phyloP scores from a whole-genome alignment of 2,113 vertebrate species.

The Jaculus jaculus region DNA sequence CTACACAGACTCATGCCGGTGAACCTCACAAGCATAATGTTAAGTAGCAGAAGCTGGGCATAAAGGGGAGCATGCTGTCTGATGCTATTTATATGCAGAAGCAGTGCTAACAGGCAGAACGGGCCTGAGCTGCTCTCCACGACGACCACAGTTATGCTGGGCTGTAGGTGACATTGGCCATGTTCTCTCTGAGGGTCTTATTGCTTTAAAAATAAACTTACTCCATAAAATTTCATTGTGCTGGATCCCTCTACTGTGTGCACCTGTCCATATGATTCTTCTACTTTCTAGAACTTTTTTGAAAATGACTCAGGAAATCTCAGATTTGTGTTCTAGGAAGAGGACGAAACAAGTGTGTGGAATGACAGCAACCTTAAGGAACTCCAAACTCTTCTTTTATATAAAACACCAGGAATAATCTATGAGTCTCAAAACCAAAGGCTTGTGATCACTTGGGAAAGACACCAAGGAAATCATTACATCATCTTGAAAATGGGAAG shows the following conservation, averaged over 20 bases:
- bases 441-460: not conserved
- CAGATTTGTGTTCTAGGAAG: not conserved
- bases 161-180: rapidly evolving
- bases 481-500: not conserved
- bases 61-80: rapidly evolving
- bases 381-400: not conserved
- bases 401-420: constrained; percentile 37
- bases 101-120: too few relatives aligned
- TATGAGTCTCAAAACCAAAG: not conserved
- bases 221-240: not conserved
- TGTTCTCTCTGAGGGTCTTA: not conserved
- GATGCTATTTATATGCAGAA: not conserved
- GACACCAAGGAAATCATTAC: not conserved
- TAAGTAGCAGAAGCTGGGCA: not conserved
- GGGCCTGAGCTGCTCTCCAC: not conserved
- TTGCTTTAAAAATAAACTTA: rapidly evolving
- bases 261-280: not conserved
- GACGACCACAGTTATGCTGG: rapidly evolving
- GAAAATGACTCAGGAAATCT: not conserved
- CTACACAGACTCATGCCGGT: rapidly evolving
- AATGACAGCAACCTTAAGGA: not conserved
- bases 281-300: not conserved
- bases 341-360: not conserved
- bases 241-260: not conserved
- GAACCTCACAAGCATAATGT: not conserved